A percentile compares a stretch with the other conserved stretches of the same genome.
These are phyloP conservation scores for Stictonetta naevosa DNA, from an alignment of 2,113 vertebrate genomes.

Conservation along the genomic window DNA sequence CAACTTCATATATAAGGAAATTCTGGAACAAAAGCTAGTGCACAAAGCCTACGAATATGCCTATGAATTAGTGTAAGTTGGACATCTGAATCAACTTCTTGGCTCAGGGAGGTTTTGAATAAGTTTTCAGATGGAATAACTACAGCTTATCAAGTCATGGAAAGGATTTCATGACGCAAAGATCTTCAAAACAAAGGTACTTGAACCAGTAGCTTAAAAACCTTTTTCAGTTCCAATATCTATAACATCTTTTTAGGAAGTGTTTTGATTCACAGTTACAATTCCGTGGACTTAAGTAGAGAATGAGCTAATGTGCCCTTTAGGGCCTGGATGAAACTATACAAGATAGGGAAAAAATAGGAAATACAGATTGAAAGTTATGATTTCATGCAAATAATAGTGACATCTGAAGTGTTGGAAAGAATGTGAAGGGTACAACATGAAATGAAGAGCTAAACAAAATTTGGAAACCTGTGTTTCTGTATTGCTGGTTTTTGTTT, in stretches of 20 bases:
- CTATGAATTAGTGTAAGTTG: background rate
- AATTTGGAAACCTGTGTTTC: background rate
- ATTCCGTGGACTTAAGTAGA: background rate
- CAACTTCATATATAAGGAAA: background rate
- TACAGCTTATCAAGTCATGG: background rate
- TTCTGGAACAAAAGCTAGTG: background rate
- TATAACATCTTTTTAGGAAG: background rate
- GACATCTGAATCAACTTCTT: background rate
- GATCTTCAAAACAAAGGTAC: background rate
- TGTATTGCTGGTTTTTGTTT: background rate
- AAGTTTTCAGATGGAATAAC: background rate
- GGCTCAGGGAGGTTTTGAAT: background rate
- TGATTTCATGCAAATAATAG: background rate
- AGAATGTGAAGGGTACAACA: background rate
- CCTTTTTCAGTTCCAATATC: background rate
- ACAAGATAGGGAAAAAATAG: rapidly evolving
- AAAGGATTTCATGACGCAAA: background rate
- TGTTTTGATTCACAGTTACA: background rate
- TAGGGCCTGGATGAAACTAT: background rate
- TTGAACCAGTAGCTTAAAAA: background rate
- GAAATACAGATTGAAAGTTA: background rate
- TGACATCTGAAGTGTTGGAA: background rate
- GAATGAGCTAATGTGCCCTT: background rate
- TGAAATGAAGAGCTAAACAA: background rate
- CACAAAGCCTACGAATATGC: background rate